Conservation (phyloP, 2,888 invertebrate genomes). For the Horisme vitalbata region DNA sequence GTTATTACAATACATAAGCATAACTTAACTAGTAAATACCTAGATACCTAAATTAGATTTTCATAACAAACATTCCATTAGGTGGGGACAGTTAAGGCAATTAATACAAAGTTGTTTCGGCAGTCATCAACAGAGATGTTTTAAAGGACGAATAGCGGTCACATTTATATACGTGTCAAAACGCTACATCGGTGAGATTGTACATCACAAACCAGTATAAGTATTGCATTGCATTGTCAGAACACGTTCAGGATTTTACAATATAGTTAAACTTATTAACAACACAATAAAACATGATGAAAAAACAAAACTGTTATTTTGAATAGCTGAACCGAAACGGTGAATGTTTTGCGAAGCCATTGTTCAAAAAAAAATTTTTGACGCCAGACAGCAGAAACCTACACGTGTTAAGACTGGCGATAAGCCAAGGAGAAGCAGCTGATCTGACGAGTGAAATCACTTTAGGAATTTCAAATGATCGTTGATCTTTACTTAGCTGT, state of each 20-base stretch:
- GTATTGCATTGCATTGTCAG: slow-evolving; percentile 18
- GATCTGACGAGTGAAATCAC: slow-evolving; percentile 19
- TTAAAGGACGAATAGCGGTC: slow-evolving; percentile 50
- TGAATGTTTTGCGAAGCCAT: too few relatives aligned
- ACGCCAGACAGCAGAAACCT: not conserved
- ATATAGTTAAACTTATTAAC: too few relatives aligned
- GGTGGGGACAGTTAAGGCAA: slow-evolving; percentile 28
- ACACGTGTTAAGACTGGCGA: slow-evolving; percentile 28
- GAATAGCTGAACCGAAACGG: too few relatives aligned
- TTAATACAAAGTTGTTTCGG: slow-evolving; percentile 37
- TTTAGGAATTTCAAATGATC: slow-evolving; percentile 12
- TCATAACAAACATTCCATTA: not conserved
- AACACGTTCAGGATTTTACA: too few relatives aligned
- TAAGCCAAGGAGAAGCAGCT: slow-evolving; percentile 30
- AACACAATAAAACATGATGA: too few relatives aligned
- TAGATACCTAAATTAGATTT: too few relatives aligned
- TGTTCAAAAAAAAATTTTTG: slow-evolving; percentile 5
- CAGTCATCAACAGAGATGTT: slow-evolving; percentile 19
- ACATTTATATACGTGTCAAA: slow-evolving; percentile 21
- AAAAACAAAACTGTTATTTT: too few relatives aligned
- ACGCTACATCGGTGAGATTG: slow-evolving; percentile 4
- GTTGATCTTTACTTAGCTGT: not conserved
- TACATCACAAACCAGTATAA: slow-evolving; percentile 1
- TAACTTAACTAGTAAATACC: too few relatives aligned
- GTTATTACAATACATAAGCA: too few relatives aligned